A percentile compares a stretch with the other conserved stretches of the same genome.
Evolutionary conservation across 1,140 invertebrate genomes (phyloP).

Genomic region (Lordiphosa collinella): DNA sequence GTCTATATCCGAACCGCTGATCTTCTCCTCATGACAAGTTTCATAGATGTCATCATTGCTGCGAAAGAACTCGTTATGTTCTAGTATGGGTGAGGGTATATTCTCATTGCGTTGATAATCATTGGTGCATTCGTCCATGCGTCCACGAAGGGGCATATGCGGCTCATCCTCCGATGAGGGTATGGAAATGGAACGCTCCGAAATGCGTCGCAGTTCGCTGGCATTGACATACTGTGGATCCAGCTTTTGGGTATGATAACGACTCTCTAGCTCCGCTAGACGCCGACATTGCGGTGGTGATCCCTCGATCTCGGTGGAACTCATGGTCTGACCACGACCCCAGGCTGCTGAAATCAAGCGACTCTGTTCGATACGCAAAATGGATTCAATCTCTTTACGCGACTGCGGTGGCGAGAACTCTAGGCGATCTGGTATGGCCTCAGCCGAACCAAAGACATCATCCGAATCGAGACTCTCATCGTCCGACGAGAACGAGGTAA

Average conservation of each 20-base stretch:
- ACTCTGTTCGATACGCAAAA: constrained; percentile 85
- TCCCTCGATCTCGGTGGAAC: constrained; percentile 86
- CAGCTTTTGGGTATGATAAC: constrained; percentile 82
- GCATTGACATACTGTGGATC: constrained; percentile 82
- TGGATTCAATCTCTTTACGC: constrained; percentile 86
- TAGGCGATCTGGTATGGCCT: constrained; percentile 84
- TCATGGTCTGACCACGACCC: constrained; percentile 86
- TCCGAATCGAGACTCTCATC: constrained; percentile 87
- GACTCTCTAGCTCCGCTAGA: constrained; percentile 82
- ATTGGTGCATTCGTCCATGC: constrained; percentile 80
- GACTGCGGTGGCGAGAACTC: constrained; percentile 86
- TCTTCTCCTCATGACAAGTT: constrained; percentile 75
- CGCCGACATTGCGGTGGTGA: constrained; percentile 85
- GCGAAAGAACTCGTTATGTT: constrained; percentile 82
- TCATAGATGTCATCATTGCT: constrained; percentile 82
- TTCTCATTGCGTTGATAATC: constrained; percentile 83
- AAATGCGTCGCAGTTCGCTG: constrained; percentile 84
- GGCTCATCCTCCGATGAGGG: constrained; percentile 85
- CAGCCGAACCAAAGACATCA: constrained; percentile 86
- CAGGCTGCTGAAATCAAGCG: constrained; percentile 84
- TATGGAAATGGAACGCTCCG: constrained; percentile 85
- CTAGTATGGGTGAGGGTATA: constrained; percentile 82
- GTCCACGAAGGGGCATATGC: constrained; percentile 73
- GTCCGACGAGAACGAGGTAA: constrained; percentile 86
- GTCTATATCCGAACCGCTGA: constrained; percentile 66